Base-by-base conservation (phyloP, 35 echinoderm and acorn worm species). In the Lytechinus variegatus region DNA sequence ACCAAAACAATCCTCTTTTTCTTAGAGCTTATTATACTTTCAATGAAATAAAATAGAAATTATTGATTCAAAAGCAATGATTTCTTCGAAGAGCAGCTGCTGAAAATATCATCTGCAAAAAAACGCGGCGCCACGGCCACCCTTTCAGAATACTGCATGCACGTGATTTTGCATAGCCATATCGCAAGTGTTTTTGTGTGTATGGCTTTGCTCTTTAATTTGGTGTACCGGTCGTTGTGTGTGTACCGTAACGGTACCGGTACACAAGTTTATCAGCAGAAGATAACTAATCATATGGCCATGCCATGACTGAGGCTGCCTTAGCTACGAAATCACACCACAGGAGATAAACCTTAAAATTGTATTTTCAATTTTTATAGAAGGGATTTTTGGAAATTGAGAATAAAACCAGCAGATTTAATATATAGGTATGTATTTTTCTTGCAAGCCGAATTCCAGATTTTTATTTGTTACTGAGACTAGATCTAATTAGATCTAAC, bases 221-320 rank as follows among this genome's bases (percentile, higher is more conserved):
- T 19, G 60, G 33, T 21, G 1, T 71, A 21, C 61, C 10, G 12
- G n/a, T 44, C 14, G 66, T 7, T n/a, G 66, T 24, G 21, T 16
- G 16, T 79, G 14, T 79, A 6, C 12, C 6, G n/a, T 79, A 0
- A 19, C 14, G 60, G 11, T 58, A 58, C 12, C 9, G 9, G 12
- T 71, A 21, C n/a, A n/a, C n/a, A n/a, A n/a, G n/a, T n/a, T n/a
- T 79, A 79, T 79, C 66, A 79, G 66, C 66, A 79, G 66, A 79
- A 79, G 66, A 79, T 79, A 79, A 79, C 66, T 7, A 19, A 24
- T 19, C n/a, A n/a, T n/a, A n/a, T n/a, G n/a, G 6, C 61, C 16
- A 13, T 21, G 61, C 66, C 66, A 7, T 24, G 16, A 24, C 19
- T 13, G 66, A 79, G n/a, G n/a, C n/a, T n/a, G n/a, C n/a, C n/a